phyloP scores from a whole-genome alignment of 2,797 vertebrate genomes.

The Molossus alvarezi region DNA sequence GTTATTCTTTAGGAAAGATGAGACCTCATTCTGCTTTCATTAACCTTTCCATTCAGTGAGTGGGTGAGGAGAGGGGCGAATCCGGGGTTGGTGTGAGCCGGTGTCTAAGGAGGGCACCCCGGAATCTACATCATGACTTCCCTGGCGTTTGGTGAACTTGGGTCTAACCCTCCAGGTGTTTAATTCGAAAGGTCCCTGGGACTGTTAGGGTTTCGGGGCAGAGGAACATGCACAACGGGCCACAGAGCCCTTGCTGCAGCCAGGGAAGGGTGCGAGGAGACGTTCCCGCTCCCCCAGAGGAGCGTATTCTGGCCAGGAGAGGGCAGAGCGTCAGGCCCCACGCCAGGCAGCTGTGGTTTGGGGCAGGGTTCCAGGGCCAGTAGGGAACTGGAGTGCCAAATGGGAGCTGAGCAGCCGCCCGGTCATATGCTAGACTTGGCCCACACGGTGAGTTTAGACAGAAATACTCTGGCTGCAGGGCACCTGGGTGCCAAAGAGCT shows the following conservation, averaged over 20 bases:
- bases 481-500: slow-evolving; percentile 45
- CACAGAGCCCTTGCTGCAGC: not conserved
- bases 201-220: not conserved
- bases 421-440: slow-evolving; percentile 78
- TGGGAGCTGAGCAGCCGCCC: slow-evolving; percentile 56
- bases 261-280: not conserved
- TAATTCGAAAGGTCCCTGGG: not conserved
- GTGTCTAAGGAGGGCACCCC: not conserved
- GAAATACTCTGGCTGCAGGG: slow-evolving; percentile 8
- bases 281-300: not conserved
- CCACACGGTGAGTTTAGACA: not conserved
- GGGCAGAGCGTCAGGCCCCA: not conserved
- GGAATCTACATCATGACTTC: not conserved
- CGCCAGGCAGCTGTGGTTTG: slow-evolving; percentile 81
- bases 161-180: not conserved
- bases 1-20: not conserved
- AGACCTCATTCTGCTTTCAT: not conserved
- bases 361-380: slow-evolving; percentile 73
- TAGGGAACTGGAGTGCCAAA: slow-evolving; percentile 57
- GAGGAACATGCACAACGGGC: not conserved
- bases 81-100: not conserved
- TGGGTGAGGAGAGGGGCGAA: not conserved
- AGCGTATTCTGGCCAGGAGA: not conserved
- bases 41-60: not conserved
- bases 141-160: not conserved